These are phyloP conservation scores for Sebastes trivittatus DNA, from an alignment of 2,797 vertebrate genomes.

Conservation along the genomic window DNA sequence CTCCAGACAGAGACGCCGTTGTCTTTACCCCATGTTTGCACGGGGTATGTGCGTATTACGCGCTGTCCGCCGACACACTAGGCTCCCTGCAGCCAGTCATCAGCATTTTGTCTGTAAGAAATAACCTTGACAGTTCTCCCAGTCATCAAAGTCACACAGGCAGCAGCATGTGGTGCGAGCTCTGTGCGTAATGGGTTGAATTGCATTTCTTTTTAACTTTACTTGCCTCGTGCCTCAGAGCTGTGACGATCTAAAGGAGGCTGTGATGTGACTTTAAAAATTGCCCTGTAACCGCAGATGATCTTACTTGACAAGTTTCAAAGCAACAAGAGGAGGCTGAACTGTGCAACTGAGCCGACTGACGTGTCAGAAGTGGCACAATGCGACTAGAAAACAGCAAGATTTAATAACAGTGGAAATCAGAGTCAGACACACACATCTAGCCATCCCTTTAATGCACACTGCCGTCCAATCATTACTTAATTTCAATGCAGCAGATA, in stretches of 20 bases:
- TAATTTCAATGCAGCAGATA: conserved; percentile 71
- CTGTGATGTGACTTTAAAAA: conserved; percentile 44
- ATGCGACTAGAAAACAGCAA: conserved; percentile 31
- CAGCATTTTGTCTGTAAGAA: conserved; percentile 59
- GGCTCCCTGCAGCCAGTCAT: conserved; percentile 59
- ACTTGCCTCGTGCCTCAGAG: conserved; percentile 3
- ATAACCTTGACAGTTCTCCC: conserved; percentile 73
- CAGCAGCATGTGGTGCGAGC: conserved; percentile 8
- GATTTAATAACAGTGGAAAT: conserved; percentile 38
- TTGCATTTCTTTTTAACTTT: conserved; percentile 26
- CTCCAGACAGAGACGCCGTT: conserved; percentile 60
- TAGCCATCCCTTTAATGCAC: conserved; percentile 38
- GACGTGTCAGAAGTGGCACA: conserved; percentile 10
- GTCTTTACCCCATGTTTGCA: conserved; percentile 64
- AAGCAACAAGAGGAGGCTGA: conserved; percentile 31
- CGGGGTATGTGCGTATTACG: conserved; percentile 40
- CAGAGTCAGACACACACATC: conserved; percentile 11
- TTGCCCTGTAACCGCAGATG: conserved; percentile 21
- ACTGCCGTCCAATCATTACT: conserved; percentile 60
- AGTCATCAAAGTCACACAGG: conserved; percentile 46
- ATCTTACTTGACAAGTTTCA: conserved; percentile 61
- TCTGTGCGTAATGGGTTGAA: conserved; percentile 9
- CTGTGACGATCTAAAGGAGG: conserved; percentile 29
- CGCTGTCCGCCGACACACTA: conserved; percentile 48
- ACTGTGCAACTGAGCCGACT: neutral